Base-by-base conservation (phyloP, 2,113 vertebrate genomes). In the Gymnorhina tibicen region DNA sequence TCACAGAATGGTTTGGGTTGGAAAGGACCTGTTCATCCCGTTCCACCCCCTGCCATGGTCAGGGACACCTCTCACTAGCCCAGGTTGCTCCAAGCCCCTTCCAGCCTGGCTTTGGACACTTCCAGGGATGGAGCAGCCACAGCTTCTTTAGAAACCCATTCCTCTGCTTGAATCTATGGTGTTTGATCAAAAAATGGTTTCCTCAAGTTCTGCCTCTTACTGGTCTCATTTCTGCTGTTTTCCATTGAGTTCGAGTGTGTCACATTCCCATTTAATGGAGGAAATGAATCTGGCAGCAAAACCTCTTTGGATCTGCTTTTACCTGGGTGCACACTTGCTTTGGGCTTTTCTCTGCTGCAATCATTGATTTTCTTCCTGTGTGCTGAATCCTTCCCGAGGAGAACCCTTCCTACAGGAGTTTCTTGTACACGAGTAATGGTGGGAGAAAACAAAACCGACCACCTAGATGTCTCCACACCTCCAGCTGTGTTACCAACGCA, bases 21-120 rank as follows among this genome's bases (percentile, higher is more conserved):
- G 47, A 76, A 76, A 27, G n/a, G n/a, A 18, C 70, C 41, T 59
- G n/a, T 41, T 17, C 52, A 16, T 52, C 33, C 20, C 1, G 0
- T 41, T 20, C n/a, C 30, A 24, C 4, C 32, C 59, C 20, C 22
- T 73, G 35, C 50, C 44, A 10, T 10, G 13, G 59, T 4, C 33
- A 39, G 77, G 28, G 19, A 24, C 37, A 46, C 3, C 14, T 76
- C 11, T 26, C 55, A 62, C n/a, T 20, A 1, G 0, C 4, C 16
- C 39, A 55, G 47, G 21, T 0, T 26, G 9, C 39, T 76, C 62
- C 70, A 46, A 53, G 30, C 3, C 24, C 28, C 0, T 0, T 53
- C 30, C 11, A 68, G 0, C 20, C 62, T 32, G 41, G 24, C 78
- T 53, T 27, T 19, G 78, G 3, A 19, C 55, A 13, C 24, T 55